These are phyloP conservation scores for Drosophila fungiperda DNA, from an alignment of 2,888 invertebrate genomes.

Conservation along the genomic window DNA sequence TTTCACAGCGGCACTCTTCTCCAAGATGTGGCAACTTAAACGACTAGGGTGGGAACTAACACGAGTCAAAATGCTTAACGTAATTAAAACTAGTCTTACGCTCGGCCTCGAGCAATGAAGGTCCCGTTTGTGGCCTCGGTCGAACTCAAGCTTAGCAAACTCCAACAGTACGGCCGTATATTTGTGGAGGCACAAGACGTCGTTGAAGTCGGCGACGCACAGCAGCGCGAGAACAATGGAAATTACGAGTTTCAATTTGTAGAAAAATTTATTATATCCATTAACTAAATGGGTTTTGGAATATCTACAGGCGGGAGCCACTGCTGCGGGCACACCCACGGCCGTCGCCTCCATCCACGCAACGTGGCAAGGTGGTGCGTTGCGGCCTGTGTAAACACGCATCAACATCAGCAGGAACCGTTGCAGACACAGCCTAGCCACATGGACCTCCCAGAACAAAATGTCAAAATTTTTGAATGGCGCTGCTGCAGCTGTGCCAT, in stretches of 20 bases:
- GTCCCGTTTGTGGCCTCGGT: slow-evolving; percentile 21
- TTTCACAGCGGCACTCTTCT: slow-evolving; percentile 6
- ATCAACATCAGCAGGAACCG: slow-evolving; percentile 60
- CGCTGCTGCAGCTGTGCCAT: slow-evolving; percentile 68
- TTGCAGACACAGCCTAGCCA: slow-evolving; percentile 58
- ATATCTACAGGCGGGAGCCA: slow-evolving; percentile 58
- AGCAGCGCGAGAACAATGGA: slow-evolving; percentile 78
- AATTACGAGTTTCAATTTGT: slow-evolving; percentile 85
- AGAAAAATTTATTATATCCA: slow-evolving; percentile 85
- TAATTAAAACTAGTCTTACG: slow-evolving; percentile 81
- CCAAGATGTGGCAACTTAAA: neutral
- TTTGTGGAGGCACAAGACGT: slow-evolving; percentile 33
- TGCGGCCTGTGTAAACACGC: slow-evolving; percentile 62
- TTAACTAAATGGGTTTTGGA: slow-evolving; percentile 85
- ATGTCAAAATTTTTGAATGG: slow-evolving; percentile 79
- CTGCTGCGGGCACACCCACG: slow-evolving; percentile 10
- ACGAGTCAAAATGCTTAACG: slow-evolving; percentile 63
- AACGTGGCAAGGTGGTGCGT: slow-evolving; percentile 56
- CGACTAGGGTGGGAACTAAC: neutral
- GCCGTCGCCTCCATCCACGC: slow-evolving; percentile 17
- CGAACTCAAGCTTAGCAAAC: slow-evolving; percentile 23
- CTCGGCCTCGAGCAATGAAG: slow-evolving; percentile 19
- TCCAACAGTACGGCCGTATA: slow-evolving; percentile 3
- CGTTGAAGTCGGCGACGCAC: slow-evolving; percentile 38
- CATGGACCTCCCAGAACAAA: slow-evolving; percentile 67